Percentiles rank a stretch among this genome's conserved stretches.
phyloP scores from a whole-genome alignment of 2,888 invertebrate genomes.

The Diarsia rubi region DNA sequence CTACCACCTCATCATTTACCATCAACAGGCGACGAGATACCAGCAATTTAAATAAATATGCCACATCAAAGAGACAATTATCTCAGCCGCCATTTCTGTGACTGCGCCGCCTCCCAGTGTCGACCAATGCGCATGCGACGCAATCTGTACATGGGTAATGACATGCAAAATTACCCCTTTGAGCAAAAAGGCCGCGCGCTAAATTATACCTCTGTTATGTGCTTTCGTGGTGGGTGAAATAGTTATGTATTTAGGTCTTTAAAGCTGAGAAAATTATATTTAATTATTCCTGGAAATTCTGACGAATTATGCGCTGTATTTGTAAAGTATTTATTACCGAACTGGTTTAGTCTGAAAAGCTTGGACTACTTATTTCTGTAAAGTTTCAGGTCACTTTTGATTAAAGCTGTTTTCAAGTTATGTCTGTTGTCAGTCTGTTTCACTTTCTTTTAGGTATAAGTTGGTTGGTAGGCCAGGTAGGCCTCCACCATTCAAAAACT shows the following conservation, averaged over 20 bases:
- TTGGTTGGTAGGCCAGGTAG: background rate
- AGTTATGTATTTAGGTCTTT: slow-evolving; percentile 37
- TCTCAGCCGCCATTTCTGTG: slow-evolving; percentile 61
- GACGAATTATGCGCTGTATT: background rate
- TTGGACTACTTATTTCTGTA: background rate
- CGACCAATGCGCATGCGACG: slow-evolving; percentile 75
- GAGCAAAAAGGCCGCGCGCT: slow-evolving; percentile 57
- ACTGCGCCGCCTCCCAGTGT: slow-evolving; percentile 70
- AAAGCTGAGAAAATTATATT: background rate
- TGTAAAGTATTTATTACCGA: background rate
- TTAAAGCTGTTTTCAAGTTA: background rate
- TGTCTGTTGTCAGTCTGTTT: background rate
- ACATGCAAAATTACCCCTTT: slow-evolving; percentile 77
- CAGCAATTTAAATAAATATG: slow-evolving; percentile 61
- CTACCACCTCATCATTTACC: slow-evolving; percentile 4
- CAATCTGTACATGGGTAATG: slow-evolving; percentile 67
- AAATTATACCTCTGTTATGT: slow-evolving; percentile 68
- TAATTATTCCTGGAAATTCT: background rate
- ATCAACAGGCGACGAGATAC: slow-evolving; percentile 19
- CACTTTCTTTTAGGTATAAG: background rate
- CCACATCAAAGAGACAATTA: slow-evolving; percentile 61
- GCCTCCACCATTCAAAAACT: too few species aligned
- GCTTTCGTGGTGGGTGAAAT: slow-evolving; percentile 29
- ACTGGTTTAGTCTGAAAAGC: background rate
- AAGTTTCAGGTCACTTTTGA: background rate